A percentile compares a stretch with the other conserved stretches of the same genome.
Conservation (phyloP, 2,888 invertebrate genomes). For the Andrena haemorrhoa region DNA sequence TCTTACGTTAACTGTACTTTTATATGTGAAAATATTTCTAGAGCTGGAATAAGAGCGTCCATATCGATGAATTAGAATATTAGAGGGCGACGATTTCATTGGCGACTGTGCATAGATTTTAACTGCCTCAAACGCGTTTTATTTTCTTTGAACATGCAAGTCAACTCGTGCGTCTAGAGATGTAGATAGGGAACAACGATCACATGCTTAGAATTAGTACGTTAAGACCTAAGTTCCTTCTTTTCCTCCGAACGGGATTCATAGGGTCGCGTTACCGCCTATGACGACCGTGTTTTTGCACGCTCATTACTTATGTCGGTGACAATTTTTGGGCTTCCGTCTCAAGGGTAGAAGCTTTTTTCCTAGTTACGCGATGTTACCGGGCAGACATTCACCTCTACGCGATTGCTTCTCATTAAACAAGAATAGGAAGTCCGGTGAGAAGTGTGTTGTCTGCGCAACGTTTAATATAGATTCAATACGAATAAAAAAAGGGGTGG, state of each 20-base stretch:
- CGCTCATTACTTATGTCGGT: neutral
- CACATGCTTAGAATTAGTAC: constrained; percentile 8
- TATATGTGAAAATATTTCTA: neutral
- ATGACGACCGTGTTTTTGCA: neutral
- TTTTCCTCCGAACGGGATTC: constrained; percentile 10
- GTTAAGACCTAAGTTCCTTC: constrained; percentile 29
- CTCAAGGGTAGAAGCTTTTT: constrained; percentile 7
- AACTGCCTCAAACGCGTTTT: constrained; percentile 40
- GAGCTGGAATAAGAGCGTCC: neutral
- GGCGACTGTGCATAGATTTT: constrained; percentile 23
- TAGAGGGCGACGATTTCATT: constrained; percentile 8
- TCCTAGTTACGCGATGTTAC: constrained; percentile 18
- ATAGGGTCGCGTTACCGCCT: neutral
- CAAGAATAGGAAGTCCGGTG: constrained; percentile 20
- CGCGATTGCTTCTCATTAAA: constrained; percentile 17
- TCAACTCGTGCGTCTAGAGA: constrained; percentile 16
- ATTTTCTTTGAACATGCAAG: constrained; percentile 1
- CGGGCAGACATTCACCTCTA: constrained; percentile 23
- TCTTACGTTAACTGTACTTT: neutral
- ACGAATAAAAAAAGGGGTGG: neutral
- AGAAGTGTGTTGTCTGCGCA: constrained; percentile 40
- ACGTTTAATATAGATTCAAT: constrained; percentile 31
- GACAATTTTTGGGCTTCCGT: constrained; percentile 15
- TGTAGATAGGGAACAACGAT: constrained; percentile 29
- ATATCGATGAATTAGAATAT: neutral